A percentile compares a stretch with the other conserved stretches of the same genome.
phyloP scores from a whole-genome alignment of 1,140 invertebrate species.

The Drosophila nigrodunni region DNA sequence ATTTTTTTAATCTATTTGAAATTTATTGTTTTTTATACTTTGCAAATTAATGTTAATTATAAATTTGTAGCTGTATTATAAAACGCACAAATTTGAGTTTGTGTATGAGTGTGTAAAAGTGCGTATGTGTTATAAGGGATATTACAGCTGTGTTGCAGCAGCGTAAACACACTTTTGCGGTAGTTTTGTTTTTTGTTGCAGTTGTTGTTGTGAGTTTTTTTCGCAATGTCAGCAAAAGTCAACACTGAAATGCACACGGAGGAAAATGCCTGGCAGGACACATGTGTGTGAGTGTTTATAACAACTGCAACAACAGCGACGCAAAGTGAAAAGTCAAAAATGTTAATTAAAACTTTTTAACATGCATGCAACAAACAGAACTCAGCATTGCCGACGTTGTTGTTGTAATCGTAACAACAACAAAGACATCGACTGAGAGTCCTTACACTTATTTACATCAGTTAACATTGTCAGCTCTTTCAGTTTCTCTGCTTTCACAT shows the following conservation, averaged over 20 bases:
- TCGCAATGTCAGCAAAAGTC: constrained; percentile 72
- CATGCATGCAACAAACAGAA: constrained; percentile 72
- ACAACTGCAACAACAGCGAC: constrained; percentile 29
- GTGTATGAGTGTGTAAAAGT: constrained; percentile 1
- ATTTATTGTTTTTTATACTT: background rate
- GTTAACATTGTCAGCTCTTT: constrained; percentile 65
- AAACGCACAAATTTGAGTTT: background rate
- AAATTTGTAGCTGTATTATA: constrained; percentile 17
- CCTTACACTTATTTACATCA: constrained; percentile 59
- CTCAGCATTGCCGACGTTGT: constrained; percentile 33
- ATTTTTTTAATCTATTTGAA: no score
- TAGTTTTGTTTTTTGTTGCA: constrained; percentile 15
- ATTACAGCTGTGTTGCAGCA: constrained; percentile 31
- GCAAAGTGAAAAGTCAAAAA: constrained; percentile 75
- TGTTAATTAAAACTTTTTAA: constrained; percentile 83
- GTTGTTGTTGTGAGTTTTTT: constrained; percentile 7
- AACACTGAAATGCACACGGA: constrained; percentile 58
- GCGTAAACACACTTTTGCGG: constrained; percentile 47
- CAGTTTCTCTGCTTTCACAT: constrained; percentile 26
- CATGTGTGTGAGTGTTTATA: constrained; percentile 13
- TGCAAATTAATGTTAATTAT: background rate
- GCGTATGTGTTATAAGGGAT: constrained; percentile 41
- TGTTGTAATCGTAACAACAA: constrained; percentile 43
- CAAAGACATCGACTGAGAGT: background rate
- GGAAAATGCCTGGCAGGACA: constrained; percentile 24